Base-by-base conservation (phyloP, 1,140 invertebrate genomes). In the Zeugodacus cucurbitae region DNA sequence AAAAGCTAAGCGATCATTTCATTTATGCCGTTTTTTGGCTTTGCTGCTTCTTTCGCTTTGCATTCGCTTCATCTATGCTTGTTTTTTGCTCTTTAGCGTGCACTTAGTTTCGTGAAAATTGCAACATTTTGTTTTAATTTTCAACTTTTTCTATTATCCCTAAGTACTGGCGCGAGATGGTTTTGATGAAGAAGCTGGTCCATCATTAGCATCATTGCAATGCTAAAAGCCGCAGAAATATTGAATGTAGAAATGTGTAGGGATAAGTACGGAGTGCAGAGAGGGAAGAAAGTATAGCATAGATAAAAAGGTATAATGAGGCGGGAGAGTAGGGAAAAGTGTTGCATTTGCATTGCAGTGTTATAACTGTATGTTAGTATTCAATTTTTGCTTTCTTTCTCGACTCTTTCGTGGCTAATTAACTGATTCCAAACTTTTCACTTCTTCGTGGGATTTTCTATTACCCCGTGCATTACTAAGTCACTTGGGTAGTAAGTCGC, bases 121-220 rank as follows among this genome's bases (percentile, higher is more conserved):
- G 74, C 74, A 82, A 82, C 74, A 82, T 82, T 82, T 82, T 82
- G 41, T 82, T 26, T 82, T 82, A 82, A 82, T 82, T 22, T 82
- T 48, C 8, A n/a, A n/a, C 48, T 82, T 26, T 78, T 82, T 14
- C 20, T 82, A 48, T 82, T 82, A 82, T 62, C 6, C 44, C 26
- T 29, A 82, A 82, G 74, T 82, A 74, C 37, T 29, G 8, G 41
- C 26, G 10, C 20, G 74, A 4, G 10, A 26, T 2, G 2, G 32
- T 82, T 78, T n/a, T 74, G 41, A 32, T 82, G 74, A 54, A 48
- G n/a, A 54, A 48, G 74, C 26, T 17, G 48, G 48, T 17, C 14
- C 74, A 54, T 26, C 41, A 48, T 48, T 82, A 82, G 8, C 26
- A 48, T 82, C 14, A 20, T 22, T 41, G 70, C 32, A 7, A 41